Base-by-base conservation (phyloP, 2,888 invertebrate species). In the Blastobasis adustella region DNA sequence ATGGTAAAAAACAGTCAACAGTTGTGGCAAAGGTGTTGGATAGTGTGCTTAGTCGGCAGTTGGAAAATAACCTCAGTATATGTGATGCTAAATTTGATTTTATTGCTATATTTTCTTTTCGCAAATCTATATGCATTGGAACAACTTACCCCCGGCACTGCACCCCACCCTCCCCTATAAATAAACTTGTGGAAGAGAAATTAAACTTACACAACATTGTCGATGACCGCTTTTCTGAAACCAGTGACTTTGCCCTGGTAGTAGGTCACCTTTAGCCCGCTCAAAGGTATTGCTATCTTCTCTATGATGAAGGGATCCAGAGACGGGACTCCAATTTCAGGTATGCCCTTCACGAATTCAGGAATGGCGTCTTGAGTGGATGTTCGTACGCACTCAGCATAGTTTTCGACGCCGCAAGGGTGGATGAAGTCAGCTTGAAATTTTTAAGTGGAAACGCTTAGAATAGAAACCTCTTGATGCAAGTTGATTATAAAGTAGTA, bases 221-320 rank as follows among this genome's bases (percentile, higher is more conserved):
- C 86, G 0, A 87, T 78, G 37, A 84, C 78, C 52, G 79, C 79
- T 5, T 79, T 81, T 39, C 63, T 75, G 59, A 88, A 87, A 4
- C 88, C 88, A 0, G 76, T 56, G 5, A 86, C 82, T 66, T 76
- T 83, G 53, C 86, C 87, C 43, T 82, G 60, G 46, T 79, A 79
- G 56, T 86, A 84, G 0, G 86, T 82, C n/a, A 83, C 74, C 52
- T 79, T 80, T 4, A 88, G 59, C 1, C 86, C 85, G 40, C 49
- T 77, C 4, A 87, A 61, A 0, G 83, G 83, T 43, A 87, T 75
- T 0, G 80, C 55, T 6, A 88, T 59, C 45, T 80, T 73, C 0
- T 86, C 81, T n/a, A 87, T 81, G 9, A 67, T 63, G 54, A 88
- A 88, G 0, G 88, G 88, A 53, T 87, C 88, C 42, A 88, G 49